A percentile compares a stretch with the other conserved stretches of the same genome.
Evolutionary conservation across 1,140 invertebrate genomes (phyloP).

Genomic region (Chrysopa pallens): DNA sequence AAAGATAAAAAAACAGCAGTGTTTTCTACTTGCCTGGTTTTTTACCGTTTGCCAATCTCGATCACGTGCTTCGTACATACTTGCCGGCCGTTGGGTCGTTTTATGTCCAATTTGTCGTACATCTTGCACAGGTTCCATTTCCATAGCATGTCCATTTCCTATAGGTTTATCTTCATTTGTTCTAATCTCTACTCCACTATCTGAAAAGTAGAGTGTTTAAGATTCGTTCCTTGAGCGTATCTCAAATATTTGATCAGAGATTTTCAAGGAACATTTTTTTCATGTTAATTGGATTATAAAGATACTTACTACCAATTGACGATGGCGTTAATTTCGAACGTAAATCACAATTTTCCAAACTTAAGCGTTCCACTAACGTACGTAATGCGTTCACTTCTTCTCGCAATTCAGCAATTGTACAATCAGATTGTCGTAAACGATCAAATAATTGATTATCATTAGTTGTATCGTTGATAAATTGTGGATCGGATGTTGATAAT

Average conservation of each 20-base stretch:
- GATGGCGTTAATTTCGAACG: constrained; percentile 19
- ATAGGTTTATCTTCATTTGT: background rate
- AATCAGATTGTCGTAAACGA: constrained; percentile 17
- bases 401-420: constrained; percentile 33
- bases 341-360: constrained; percentile 48
- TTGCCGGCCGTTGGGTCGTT: constrained; percentile 49
- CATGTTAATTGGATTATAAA: too few relatives aligned
- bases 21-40: constrained; percentile 32
- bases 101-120: constrained; percentile 9
- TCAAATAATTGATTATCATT: constrained; percentile 6
- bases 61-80: constrained; percentile 70
- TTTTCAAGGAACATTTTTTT: too few relatives aligned
- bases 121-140: background rate
- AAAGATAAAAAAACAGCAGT: background rate
- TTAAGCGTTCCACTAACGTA: constrained; percentile 40
- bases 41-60: constrained; percentile 42
- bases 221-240: too few relatives aligned
- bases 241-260: too few relatives aligned
- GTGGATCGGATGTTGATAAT: too few relatives aligned
- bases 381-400: constrained; percentile 38
- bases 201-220: too few relatives aligned
- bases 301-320: background rate
- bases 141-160: background rate
- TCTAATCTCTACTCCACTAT: too few relatives aligned
- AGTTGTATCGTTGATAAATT: too few relatives aligned